Evolutionary conservation across 2,797 vertebrate genomes (phyloP).

Genomic region (Myripristis murdjan): DNA sequence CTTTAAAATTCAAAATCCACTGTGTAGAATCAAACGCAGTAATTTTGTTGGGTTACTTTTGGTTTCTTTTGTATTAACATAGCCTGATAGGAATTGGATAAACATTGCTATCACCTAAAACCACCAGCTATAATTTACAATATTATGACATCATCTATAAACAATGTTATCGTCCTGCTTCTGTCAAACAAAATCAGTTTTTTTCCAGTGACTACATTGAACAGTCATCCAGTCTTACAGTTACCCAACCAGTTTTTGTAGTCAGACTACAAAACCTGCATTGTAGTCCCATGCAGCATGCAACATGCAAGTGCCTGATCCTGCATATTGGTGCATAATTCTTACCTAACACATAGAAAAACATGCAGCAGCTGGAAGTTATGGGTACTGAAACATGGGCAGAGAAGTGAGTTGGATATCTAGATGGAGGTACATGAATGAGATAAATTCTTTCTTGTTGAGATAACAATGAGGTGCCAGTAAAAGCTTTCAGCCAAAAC

Average conservation of each 20-base stretch:
- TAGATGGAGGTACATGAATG: background rate
- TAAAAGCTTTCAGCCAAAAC: background rate
- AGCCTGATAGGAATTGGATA: no score
- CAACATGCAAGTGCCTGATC: background rate
- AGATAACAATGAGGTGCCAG: background rate
- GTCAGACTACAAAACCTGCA: no score
- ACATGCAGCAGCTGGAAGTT: background rate
- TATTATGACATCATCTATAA: constrained; percentile 34
- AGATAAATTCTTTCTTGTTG: background rate
- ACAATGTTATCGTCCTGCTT: constrained; percentile 9
- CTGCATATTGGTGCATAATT: background rate
- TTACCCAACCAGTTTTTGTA: no score
- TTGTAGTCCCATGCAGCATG: no score
- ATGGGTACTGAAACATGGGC: background rate
- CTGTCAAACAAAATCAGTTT: constrained; percentile 7
- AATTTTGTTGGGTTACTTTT: no score
- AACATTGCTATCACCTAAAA: constrained; percentile 28
- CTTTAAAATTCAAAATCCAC: no score
- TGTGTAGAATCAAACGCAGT: no score
- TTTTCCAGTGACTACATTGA: background rate
- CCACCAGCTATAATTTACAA: constrained; percentile 45
- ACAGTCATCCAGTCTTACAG: no score
- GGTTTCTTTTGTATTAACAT: constrained; percentile 3
- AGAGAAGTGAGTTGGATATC: background rate
- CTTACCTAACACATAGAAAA: background rate